A percentile compares a stretch with the other conserved stretches of the same genome.
Evolutionary conservation across 1,140 invertebrate genomes (phyloP).

Genomic region (Latrodectus geometricus): DNA sequence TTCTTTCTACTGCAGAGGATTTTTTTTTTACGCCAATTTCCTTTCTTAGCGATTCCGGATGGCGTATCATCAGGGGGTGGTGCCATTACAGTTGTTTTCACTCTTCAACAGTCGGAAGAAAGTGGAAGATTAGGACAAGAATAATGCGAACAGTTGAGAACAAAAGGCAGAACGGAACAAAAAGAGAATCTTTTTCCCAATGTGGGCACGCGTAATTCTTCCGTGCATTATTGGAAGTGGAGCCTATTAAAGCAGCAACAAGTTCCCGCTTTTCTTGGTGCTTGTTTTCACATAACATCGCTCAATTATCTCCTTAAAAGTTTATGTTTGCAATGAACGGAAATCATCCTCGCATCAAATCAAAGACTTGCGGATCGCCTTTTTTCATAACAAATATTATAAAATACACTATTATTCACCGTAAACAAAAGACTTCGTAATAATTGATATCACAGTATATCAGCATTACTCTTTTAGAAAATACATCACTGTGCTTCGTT

Average conservation of each 20-base stretch:
- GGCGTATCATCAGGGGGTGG: slow-evolving; percentile 32
- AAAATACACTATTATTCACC: no score
- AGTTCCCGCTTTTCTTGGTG: no score
- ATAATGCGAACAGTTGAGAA: neutral
- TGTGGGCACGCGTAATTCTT: slow-evolving; percentile 13
- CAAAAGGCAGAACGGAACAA: neutral
- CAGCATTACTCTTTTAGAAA: no score
- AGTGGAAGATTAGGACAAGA: neutral
- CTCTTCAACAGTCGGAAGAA: neutral
- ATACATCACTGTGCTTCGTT: no score
- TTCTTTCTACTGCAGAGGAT: neutral
- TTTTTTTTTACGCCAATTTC: neutral
- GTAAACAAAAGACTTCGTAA: no score
- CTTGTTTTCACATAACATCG: no score
- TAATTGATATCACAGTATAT: no score
- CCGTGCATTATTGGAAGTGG: slow-evolving; percentile 6
- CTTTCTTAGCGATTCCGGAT: slow-evolving; percentile 11
- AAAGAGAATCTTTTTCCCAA: neutral
- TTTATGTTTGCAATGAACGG: neutral
- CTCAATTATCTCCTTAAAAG: neutral
- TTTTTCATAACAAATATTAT: no score
- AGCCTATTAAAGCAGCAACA: slow-evolving; percentile 5
- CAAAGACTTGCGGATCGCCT: no score
- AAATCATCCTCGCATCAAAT: neutral
- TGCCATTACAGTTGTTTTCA: slow-evolving; percentile 39